Conservation (phyloP, 2,113 vertebrate genomes). For the Sinosuthora webbiana region DNA sequence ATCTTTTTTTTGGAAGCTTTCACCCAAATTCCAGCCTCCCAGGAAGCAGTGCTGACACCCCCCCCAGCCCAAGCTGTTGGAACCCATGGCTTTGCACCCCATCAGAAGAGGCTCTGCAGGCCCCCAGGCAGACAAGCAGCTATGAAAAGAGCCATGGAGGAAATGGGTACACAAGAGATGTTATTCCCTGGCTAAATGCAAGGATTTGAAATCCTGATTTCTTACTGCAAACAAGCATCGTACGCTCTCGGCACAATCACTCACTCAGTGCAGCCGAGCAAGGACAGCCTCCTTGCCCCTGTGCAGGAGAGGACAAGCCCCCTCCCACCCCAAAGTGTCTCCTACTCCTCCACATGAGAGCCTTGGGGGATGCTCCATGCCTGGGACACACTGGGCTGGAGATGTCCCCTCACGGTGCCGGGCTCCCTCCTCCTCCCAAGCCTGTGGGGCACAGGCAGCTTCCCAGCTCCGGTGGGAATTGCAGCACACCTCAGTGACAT, state of each 20-base stretch:
- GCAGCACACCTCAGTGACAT: not conserved
- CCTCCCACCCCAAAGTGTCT: not conserved
- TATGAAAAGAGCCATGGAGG: accelerated
- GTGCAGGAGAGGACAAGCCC: not conserved
- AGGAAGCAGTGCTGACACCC: not conserved
- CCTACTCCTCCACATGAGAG: accelerated
- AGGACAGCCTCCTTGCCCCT: not conserved
- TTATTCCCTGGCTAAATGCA: not conserved
- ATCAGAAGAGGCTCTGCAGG: not conserved
- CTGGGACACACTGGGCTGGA: not conserved
- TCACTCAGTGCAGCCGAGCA: accelerated
- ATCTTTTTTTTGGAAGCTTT: not conserved
- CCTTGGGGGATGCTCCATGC: accelerated
- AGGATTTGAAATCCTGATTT: not conserved
- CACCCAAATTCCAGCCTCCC: no score
- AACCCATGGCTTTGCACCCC: not conserved
- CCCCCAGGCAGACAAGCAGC: not conserved
- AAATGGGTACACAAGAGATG: accelerated
- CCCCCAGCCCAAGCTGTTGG: not conserved
- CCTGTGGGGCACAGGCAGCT: not conserved
- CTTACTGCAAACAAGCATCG: not conserved
- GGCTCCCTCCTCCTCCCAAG: not conserved
- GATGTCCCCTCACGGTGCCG: accelerated
- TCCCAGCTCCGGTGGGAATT: not conserved
- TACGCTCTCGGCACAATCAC: accelerated